phyloP scores from a whole-genome alignment of 2,113 vertebrate species.

The Plecturocebus donacophilus region DNA sequence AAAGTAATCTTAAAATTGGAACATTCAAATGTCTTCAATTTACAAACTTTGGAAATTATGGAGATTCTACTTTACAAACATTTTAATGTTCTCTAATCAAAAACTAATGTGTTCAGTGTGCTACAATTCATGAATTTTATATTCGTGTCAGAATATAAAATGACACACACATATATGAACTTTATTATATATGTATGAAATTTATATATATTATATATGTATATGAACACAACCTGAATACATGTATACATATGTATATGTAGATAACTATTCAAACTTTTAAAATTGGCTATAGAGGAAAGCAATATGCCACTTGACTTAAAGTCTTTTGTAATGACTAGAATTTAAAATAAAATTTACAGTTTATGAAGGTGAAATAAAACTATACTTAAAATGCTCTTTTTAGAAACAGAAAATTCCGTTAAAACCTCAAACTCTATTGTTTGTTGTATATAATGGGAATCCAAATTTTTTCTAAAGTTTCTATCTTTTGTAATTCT shows the following conservation, averaged over 20 bases:
- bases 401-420: background rate
- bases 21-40: background rate
- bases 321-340: background rate
- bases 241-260: background rate
- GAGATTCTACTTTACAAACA: background rate
- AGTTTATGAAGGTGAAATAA: constrained; percentile 10
- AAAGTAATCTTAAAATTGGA: background rate
- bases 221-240: background rate
- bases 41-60: background rate
- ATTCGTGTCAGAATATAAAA: background rate
- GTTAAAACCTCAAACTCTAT: background rate
- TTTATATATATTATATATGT: background rate
- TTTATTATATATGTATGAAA: background rate
- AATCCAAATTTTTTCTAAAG: background rate
- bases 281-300: background rate
- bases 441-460: background rate
- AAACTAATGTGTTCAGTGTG: background rate
- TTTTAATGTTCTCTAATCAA: background rate
- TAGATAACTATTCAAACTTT: background rate
- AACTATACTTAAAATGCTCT: background rate
- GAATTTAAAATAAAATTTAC: background rate
- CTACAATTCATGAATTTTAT: background rate
- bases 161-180: background rate
- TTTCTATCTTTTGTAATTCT: constrained; percentile 18
- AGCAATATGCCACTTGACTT: background rate